Percentiles rank a stretch among this genome's conserved stretches.
Evolutionary conservation across 2,797 vertebrate genomes (phyloP).

Genomic region (Atherinosoma microstoma): DNA sequence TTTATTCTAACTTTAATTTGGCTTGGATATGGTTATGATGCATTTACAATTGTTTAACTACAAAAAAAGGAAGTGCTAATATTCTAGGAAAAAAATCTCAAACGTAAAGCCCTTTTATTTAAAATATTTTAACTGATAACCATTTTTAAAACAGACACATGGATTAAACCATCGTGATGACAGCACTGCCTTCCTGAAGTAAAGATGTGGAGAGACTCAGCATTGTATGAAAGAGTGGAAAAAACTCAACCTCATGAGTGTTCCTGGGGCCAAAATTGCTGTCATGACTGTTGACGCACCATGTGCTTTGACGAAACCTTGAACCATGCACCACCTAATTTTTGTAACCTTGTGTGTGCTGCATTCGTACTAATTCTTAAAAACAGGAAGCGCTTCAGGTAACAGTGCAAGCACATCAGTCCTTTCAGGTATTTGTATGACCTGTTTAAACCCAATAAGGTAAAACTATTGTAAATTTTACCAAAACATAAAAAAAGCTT

Average conservation of each 20-base stretch:
- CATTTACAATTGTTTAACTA: background rate
- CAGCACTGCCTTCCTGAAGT: background rate
- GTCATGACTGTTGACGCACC: background rate
- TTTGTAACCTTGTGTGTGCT: background rate
- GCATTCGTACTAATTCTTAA: background rate
- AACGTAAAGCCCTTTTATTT: background rate
- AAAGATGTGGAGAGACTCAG: background rate
- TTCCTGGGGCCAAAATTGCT: too few species aligned
- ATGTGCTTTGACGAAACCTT: background rate
- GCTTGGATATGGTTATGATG: background rate
- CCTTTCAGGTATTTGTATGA: too few species aligned
- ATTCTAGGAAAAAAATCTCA: background rate
- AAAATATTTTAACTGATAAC: background rate
- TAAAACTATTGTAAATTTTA: too few species aligned
- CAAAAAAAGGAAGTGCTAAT: background rate
- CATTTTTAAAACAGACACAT: background rate
- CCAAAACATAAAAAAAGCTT: too few species aligned
- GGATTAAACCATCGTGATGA: background rate
- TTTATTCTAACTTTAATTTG: background rate
- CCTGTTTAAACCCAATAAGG: too few species aligned
- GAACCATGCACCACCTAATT: background rate
- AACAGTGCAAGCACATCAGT: too few species aligned
- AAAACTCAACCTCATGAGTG: background rate
- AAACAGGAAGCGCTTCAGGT: too few species aligned
- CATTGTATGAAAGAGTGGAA: background rate